phyloP scores from a whole-genome alignment of 2,888 invertebrate genomes.

The Andrena bicolor region DNA sequence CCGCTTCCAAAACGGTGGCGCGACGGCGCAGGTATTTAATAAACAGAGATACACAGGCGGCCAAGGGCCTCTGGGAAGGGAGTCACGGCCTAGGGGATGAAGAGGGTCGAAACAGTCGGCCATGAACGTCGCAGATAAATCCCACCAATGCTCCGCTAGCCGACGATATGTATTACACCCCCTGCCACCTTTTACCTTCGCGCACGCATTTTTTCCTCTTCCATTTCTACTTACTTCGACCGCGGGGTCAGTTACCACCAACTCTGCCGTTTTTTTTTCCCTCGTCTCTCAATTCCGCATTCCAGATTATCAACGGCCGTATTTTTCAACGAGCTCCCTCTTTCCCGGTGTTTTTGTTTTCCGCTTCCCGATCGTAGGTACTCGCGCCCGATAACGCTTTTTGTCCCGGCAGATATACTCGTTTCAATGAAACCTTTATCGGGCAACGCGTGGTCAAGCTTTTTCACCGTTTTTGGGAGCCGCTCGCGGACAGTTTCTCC shows the following conservation, averaged over 20 bases:
- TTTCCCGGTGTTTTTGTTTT: constrained; percentile 23
- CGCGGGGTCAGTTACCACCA: constrained; percentile 21
- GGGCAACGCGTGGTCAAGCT: constrained; percentile 1
- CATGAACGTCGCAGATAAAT: constrained; percentile 57
- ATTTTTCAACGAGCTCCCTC: constrained; percentile 43
- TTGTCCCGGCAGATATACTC: constrained; percentile 4
- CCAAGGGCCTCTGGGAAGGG: constrained; percentile 24
- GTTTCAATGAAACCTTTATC: constrained; percentile 51
- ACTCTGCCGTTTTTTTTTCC: neutral
- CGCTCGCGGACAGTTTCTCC: neutral
- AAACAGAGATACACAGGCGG: constrained; percentile 42
- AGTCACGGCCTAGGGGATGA: constrained; percentile 36
- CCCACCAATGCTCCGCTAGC: constrained; percentile 30
- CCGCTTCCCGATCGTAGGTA: constrained; percentile 15
- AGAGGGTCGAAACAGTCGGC: constrained; percentile 53
- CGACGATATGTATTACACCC: constrained; percentile 47
- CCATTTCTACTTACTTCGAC: constrained; percentile 50
- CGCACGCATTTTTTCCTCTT: constrained; percentile 20
- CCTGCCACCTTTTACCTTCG: constrained; percentile 16
- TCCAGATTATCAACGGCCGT: constrained; percentile 55
- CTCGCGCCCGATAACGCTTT: constrained; percentile 30
- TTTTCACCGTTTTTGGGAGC: neutral
- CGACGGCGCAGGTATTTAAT: constrained; percentile 52
- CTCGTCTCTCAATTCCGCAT: constrained; percentile 27
- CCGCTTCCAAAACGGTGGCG: neutral